Base-by-base conservation (phyloP, 1,140 invertebrate species). In the Aphis craccivora region DNA sequence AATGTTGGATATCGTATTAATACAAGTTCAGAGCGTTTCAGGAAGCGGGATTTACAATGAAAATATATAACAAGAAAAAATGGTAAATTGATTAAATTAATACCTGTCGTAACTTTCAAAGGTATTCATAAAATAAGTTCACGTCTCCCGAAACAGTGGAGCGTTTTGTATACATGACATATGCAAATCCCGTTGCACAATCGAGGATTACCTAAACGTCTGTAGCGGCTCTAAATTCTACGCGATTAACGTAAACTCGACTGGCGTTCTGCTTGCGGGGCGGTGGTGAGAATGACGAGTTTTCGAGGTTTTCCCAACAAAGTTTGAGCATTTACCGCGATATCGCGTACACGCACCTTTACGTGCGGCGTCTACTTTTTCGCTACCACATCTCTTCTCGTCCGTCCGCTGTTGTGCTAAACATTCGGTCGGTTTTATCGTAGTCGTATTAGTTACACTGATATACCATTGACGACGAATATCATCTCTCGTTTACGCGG, bases 281-380 rank as follows among this genome's bases (percentile, higher is more conserved):
- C 23, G 40, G 23, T 1, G 40, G 40, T 3, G 43, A 86, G 84
- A 25, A 89, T 18, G 88, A 89, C 51, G 88, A 40, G 35, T 89
- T 89, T 89, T 51, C 1, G 35, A 89, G 55, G 88, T 89, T 89
- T 89, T 30, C 88, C 51, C 51, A 30, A 89, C 88, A 89, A 89
- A 89, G 35, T 89, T 89, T 55, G 48, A 89, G 55, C 51, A 55
- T 89, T 89, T 89, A 51, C 55, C 88, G 48, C 22, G 48, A 89
- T 53, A 89, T 89, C 48, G 87, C 87, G n/a, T 30, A 40, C 4
- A 25, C 55, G 40, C 45, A 51, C 86, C 87, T 53, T 88, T 25
- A 48, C 20, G n/a, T 5, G 83, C 37, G 40, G 67, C 48, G 40
- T 1, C 22, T 22, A 23, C 35, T 8, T 84, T 84, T 43, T 40